Evolutionary conservation across 2,797 vertebrate species (phyloP).

Genomic region (Nasua narica): DNA sequence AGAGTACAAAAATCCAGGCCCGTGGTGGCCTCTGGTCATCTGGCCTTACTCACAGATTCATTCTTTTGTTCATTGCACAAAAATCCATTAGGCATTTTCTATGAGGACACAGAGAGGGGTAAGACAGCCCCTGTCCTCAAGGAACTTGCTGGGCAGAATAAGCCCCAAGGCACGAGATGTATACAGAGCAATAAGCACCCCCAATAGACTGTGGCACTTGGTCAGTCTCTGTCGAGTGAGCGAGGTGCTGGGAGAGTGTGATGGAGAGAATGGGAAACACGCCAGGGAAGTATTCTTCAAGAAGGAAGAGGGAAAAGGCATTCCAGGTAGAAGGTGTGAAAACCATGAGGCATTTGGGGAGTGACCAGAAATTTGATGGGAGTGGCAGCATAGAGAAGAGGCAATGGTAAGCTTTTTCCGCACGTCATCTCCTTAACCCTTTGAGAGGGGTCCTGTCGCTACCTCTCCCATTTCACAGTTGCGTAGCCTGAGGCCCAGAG

Average conservation of each 20-base stretch:
- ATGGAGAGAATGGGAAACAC: neutral
- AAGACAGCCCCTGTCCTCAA: neutral
- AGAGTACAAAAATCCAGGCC: neutral
- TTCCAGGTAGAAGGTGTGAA: neutral
- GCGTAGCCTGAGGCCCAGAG: neutral
- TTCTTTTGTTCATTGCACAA: neutral
- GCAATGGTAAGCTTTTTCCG: neutral
- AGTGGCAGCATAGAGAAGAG: neutral
- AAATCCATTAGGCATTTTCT: neutral
- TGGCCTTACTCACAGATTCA: neutral
- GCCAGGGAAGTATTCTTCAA: neutral
- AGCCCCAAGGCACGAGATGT: neutral
- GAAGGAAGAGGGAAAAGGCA: neutral
- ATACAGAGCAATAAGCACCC: rapidly evolving
- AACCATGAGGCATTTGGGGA: neutral
- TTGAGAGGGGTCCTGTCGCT: neutral
- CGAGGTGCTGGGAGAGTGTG: neutral
- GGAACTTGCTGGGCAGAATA: neutral
- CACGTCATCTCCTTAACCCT: neutral
- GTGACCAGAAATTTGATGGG: neutral
- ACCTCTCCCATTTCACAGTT: neutral
- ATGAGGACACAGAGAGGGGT: neutral
- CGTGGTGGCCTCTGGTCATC: neutral
- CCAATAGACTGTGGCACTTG: rapidly evolving
- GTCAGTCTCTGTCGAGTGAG: neutral